These are phyloP conservation scores for Corapipo altera DNA, from an alignment of 2,113 vertebrate genomes.

Conservation along the genomic window DNA sequence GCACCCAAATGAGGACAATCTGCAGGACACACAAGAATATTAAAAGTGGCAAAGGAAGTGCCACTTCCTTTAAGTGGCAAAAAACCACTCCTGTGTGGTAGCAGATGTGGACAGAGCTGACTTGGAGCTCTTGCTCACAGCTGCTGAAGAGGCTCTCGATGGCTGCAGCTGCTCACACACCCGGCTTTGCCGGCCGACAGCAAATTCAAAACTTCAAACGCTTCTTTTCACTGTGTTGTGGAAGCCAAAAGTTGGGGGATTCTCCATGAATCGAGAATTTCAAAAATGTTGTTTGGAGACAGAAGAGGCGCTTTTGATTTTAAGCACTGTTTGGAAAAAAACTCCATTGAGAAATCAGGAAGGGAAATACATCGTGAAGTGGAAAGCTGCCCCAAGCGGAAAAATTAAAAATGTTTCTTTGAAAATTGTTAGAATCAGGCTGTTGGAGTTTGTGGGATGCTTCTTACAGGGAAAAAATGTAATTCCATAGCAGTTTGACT, in stretches of 20 bases:
- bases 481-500: neutral
- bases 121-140: neutral
- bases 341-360: neutral
- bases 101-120: slow-evolving; percentile 11
- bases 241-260: neutral
- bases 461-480: neutral
- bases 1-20: neutral
- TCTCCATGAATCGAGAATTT: neutral
- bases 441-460: neutral
- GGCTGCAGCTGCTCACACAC: slow-evolving; percentile 27
- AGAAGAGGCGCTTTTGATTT: neutral
- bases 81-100: neutral
- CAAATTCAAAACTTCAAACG: neutral
- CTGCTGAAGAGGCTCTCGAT: neutral
- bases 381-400: fast-evolving
- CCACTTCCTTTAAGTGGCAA: neutral
- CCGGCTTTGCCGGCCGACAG: fast-evolving
- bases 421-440: neutral
- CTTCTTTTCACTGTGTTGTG: neutral
- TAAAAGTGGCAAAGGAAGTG: too few relatives aligned
- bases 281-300: neutral
- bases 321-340: neutral
- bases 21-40: neutral
- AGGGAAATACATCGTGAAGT: neutral
- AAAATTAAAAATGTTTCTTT: neutral